These are phyloP conservation scores for Venturia canescens DNA, from an alignment of 1,140 invertebrate genomes.

Conservation along the genomic window DNA sequence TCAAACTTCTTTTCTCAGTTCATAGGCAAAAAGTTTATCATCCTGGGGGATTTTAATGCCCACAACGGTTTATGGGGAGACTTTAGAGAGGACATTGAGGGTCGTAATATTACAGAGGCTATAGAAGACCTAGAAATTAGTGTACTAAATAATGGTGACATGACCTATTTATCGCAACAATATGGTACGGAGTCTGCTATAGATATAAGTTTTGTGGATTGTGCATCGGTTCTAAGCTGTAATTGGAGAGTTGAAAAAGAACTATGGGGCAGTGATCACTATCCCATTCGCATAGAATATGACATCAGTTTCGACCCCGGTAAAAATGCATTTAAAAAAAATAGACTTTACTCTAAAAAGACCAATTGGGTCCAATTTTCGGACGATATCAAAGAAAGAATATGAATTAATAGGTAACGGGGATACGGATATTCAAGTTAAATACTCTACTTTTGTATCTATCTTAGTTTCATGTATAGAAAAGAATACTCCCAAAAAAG, in stretches of 20 bases:
- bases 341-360: not conserved
- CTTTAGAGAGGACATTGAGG: not conserved
- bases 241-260: constrained; percentile 1
- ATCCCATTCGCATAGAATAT: constrained; percentile 5
- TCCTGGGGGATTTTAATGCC: constrained; percentile 37
- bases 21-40: not conserved
- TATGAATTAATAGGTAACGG: not conserved
- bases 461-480: not conserved
- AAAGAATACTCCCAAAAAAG: not conserved
- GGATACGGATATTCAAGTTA: not conserved
- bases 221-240: not conserved
- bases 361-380: not conserved
- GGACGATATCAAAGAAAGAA: not conserved
- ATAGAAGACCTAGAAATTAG: not conserved
- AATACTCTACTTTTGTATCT: constrained; percentile 29
- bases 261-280: constrained; percentile 38
- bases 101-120: not conserved
- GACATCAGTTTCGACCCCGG: not conserved
- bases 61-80: constrained; percentile 34
- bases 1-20: not conserved
- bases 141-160: constrained; percentile 15
- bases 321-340: not conserved
- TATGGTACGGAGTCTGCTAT: constrained; percentile 5
- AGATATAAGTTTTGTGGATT: constrained; percentile 26
- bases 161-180: not conserved